phyloP scores from a whole-genome alignment of 2,113 vertebrate genomes.

The Sinocyclocheilus anshuiensis region DNA sequence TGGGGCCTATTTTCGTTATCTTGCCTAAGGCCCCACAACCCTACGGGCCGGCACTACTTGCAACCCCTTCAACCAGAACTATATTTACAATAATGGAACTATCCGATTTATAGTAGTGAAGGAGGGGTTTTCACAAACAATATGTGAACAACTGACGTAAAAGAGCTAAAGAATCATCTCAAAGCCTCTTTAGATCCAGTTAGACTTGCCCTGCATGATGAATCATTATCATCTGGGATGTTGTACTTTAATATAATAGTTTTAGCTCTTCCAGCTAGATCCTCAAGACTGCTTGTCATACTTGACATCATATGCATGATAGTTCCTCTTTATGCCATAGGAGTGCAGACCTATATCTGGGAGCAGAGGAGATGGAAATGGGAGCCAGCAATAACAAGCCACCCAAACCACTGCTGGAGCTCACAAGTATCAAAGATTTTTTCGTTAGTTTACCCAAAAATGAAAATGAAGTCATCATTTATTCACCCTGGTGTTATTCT shows the following conservation, averaged over 20 bases:
- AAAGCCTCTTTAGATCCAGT: neutral
- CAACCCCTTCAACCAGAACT: neutral
- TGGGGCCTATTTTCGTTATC: no score
- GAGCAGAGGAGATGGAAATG: slow-evolving; percentile 67
- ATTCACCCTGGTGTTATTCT: no score
- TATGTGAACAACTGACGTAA: neutral
- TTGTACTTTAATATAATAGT: neutral
- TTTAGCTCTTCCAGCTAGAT: neutral
- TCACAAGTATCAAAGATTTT: slow-evolving; percentile 58
- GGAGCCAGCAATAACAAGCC: slow-evolving; percentile 44
- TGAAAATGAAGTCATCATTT: no score
- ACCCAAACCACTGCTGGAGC: slow-evolving; percentile 47
- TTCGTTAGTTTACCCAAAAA: neutral
- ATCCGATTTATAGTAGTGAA: no score
- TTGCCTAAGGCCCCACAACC: no score
- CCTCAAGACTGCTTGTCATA: neutral
- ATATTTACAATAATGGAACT: neutral
- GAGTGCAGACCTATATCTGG: slow-evolving; percentile 75
- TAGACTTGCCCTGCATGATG: neutral
- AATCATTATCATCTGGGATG: neutral
- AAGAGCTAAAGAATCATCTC: neutral
- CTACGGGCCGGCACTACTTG: neutral
- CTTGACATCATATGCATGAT: neutral
- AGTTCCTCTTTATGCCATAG: slow-evolving; percentile 47
- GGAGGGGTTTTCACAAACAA: neutral